Evolutionary conservation across 2,888 invertebrate species (phyloP), one percentile per base, ranked within the genome.

Genomic region (Drosophila mayaguana): DNA sequence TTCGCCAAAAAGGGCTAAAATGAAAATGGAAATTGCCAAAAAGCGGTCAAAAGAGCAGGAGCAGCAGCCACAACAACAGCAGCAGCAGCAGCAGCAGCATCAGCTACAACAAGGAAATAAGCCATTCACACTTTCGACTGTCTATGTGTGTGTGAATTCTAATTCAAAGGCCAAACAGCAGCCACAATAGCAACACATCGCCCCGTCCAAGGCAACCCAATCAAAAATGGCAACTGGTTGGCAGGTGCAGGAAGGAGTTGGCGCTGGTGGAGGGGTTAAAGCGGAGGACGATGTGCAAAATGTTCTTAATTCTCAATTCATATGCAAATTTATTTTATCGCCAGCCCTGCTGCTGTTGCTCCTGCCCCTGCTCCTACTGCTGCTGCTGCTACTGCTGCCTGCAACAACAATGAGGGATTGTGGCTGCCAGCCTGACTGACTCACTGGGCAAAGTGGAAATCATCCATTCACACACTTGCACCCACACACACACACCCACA

Each of bases 281-380:
- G 73, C 63, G 68, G 68, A 72, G 80, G 72, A 87, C 88, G 90
- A 90, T 91, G 90, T 92, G 86, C 89, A 92, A 92, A 91, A 88
- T 87, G 91, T 90, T 91, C 91, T 92, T 92, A 92, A 92, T 92
- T 92, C 92, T 85, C 92, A 89, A 92, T 92, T 92, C 92, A 92
- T 92, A 92, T 92, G 92, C 91, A 92, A 92, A 92, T 92, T 92
- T 92, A 92, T 92, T 91, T 92, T 92, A 91, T 91, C 92, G 90
- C 91, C 89, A 88, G 61, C 64, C 56, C 84, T 88, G 85, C 86
- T 87, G 86, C 82, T 79, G 68, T 25, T 68, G 56, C 56, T 70
- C 61, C 55, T 67, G 63, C 57, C 70, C 64, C 68, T 22, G 25
- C 28, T 28, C 3, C 8, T 28, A 0, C 45, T 45, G 14, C 85